Evolutionary conservation across 2,888 invertebrate species (phyloP).

Genomic region (Acleris emargana): DNA sequence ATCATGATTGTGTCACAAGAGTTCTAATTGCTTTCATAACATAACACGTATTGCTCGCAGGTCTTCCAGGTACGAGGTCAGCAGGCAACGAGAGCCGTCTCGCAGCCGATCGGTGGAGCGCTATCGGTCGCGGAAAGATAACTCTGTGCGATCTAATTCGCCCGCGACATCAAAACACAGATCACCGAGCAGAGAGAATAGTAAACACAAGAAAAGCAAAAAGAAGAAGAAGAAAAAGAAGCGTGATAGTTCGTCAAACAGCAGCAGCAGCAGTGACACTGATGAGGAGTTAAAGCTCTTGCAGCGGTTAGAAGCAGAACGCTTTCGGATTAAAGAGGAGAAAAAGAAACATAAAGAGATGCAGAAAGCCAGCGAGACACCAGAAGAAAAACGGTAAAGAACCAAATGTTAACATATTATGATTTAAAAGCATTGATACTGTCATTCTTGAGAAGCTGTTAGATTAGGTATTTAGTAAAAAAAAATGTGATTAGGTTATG

Average conservation of each 20-base stretch:
- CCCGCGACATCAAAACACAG: slow-evolving; percentile 48
- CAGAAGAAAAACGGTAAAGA: slow-evolving; percentile 92
- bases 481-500: too few relatives aligned
- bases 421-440: too few relatives aligned
- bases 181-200: slow-evolving; percentile 54
- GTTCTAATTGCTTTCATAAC: slow-evolving; percentile 11
- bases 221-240: slow-evolving; percentile 63
- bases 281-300: slow-evolving; percentile 86
- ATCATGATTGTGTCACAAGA: background rate
- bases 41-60: slow-evolving; percentile 44
- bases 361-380: slow-evolving; percentile 95
- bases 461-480: too few relatives aligned
- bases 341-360: slow-evolving; percentile 88
- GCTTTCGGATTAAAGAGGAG: slow-evolving; percentile 86
- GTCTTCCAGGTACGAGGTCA: slow-evolving; percentile 62
- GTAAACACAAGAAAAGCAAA: slow-evolving; percentile 60
- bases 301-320: slow-evolving; percentile 88
- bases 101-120: slow-evolving; percentile 54
- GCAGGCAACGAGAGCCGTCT: slow-evolving; percentile 50
- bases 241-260: slow-evolving; percentile 57
- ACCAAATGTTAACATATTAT: background rate
- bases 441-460: too few relatives aligned
- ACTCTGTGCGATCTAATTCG: slow-evolving; percentile 46
- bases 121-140: slow-evolving; percentile 48
- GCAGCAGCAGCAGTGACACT: slow-evolving; percentile 64